Conservation (phyloP, 2,888 invertebrate genomes). For the Lampropteryx suffumata region DNA sequence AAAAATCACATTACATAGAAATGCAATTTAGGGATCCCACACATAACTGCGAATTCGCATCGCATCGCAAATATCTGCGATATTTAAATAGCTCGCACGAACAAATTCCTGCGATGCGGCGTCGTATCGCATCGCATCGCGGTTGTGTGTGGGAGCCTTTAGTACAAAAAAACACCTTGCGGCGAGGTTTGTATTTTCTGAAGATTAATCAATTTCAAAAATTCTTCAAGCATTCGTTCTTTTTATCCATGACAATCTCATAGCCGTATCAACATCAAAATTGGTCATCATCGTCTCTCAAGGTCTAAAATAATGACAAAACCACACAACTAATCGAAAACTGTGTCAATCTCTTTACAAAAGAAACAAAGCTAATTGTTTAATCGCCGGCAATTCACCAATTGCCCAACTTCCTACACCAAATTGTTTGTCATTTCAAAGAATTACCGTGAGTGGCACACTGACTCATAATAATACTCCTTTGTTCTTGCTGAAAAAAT, state of each 20-base stretch:
- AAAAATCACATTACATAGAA: too few species aligned
- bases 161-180: too few species aligned
- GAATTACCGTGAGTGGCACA: conserved; percentile 46
- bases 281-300: conserved; percentile 1
- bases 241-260: background rate
- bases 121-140: too few species aligned
- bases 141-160: too few species aligned
- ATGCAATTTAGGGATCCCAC: too few species aligned
- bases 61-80: too few species aligned
- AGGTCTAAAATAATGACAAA: conserved; percentile 17
- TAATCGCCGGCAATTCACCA: conserved; percentile 58
- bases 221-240: too few species aligned
- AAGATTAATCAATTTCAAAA: too few species aligned
- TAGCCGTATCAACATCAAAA: background rate
- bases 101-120: too few species aligned
- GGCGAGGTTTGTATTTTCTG: too few species aligned
- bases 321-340: conserved; percentile 32
- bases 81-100: too few species aligned
- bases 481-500: conserved; percentile 23
- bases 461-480: conserved; percentile 27
- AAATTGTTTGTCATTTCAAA: conserved; percentile 52
- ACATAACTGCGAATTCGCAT: too few species aligned
- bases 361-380: conserved; percentile 52
- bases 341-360: conserved; percentile 38
- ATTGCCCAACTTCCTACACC: conserved; percentile 46